A percentile compares a stretch with the other conserved stretches of the same genome.
These are phyloP conservation scores for Nasonia longicornis DNA, from an alignment of 1,140 invertebrate genomes.

Conservation along the genomic window DNA sequence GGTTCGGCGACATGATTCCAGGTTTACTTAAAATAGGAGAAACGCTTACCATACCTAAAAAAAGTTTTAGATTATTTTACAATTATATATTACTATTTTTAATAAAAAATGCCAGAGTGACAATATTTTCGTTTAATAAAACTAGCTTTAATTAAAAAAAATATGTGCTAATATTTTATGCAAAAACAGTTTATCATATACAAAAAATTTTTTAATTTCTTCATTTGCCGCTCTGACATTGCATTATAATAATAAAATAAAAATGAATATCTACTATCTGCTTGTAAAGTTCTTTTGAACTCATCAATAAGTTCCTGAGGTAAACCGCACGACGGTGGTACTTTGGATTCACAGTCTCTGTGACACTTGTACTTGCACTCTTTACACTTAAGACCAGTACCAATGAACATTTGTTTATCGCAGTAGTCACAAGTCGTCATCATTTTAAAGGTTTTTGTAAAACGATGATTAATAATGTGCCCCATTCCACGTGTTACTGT, in stretches of 20 bases:
- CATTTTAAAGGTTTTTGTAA: slow-evolving; percentile 89
- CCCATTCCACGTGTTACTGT: slow-evolving; percentile 82
- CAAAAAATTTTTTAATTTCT: too few relatives aligned
- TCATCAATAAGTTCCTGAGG: slow-evolving; percentile 85
- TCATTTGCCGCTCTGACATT: neutral
- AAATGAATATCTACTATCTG: slow-evolving; percentile 69
- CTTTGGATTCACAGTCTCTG: slow-evolving; percentile 90
- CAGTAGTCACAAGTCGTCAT: slow-evolving; percentile 92
- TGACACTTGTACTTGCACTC: slow-evolving; percentile 97
- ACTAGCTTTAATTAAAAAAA: too few relatives aligned
- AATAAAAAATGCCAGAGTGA: neutral
- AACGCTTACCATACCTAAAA: slow-evolving; percentile 60
- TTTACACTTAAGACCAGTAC: slow-evolving; percentile 87
- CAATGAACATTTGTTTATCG: slow-evolving; percentile 91
- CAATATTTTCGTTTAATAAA: neutral
- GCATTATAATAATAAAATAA: slow-evolving; percentile 31
- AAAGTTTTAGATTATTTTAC: neutral
- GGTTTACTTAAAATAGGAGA: slow-evolving; percentile 64
- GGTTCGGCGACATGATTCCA: slow-evolving; percentile 65
- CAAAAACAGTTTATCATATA: too few relatives aligned
- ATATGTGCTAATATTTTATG: too few relatives aligned
- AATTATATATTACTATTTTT: neutral
- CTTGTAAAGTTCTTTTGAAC: slow-evolving; percentile 78
- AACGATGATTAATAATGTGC: slow-evolving; percentile 92
- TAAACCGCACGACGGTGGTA: slow-evolving; percentile 91